These are phyloP conservation scores for Aurelia sp. DNA, from an alignment of 30 jellyfish, hydroid and myxozoan species.

Conservation along the genomic window DNA sequence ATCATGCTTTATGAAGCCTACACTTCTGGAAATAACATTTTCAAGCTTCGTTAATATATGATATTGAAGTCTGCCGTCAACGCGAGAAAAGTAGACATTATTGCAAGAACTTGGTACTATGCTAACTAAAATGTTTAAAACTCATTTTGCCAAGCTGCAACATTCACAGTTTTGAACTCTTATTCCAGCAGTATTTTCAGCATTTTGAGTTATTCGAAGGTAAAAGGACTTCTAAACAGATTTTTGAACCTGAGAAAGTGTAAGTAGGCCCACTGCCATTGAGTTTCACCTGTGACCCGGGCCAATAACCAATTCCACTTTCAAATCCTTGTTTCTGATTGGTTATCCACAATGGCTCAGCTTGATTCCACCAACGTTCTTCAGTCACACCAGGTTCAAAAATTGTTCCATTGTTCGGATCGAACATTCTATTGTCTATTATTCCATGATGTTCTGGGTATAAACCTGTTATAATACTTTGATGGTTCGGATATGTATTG, in stretches of 20 bases:
- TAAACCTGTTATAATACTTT: slow-evolving; percentile 89
- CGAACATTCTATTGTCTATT: slow-evolving; percentile 77
- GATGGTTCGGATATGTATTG: slow-evolving; percentile 87
- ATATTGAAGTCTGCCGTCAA: too few species aligned
- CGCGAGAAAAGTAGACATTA: too few species aligned
- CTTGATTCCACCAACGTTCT: slow-evolving; percentile 82
- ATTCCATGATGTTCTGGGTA: slow-evolving; percentile 96
- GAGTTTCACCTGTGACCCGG: slow-evolving; percentile 67
- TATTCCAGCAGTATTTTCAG: too few species aligned
- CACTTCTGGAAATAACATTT: too few species aligned
- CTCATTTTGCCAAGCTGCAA: too few species aligned
- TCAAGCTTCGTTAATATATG: too few species aligned
- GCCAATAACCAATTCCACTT: slow-evolving; percentile 85
- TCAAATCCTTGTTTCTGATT: slow-evolving; percentile 67
- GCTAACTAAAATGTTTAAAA: too few species aligned
- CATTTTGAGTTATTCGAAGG: too few species aligned
- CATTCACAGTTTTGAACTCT: too few species aligned
- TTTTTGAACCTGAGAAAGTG: neutral
- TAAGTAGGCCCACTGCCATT: slow-evolving; percentile 46
- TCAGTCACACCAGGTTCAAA: slow-evolving; percentile 68
- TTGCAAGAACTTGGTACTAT: too few species aligned
- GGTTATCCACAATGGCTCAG: slow-evolving; percentile 85
- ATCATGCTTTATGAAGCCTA: too few species aligned
- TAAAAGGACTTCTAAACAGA: too few species aligned
- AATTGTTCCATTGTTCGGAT: slow-evolving; percentile 66